phyloP scores from a whole-genome alignment of 2,888 invertebrate species.

The Drosophila differens region DNA sequence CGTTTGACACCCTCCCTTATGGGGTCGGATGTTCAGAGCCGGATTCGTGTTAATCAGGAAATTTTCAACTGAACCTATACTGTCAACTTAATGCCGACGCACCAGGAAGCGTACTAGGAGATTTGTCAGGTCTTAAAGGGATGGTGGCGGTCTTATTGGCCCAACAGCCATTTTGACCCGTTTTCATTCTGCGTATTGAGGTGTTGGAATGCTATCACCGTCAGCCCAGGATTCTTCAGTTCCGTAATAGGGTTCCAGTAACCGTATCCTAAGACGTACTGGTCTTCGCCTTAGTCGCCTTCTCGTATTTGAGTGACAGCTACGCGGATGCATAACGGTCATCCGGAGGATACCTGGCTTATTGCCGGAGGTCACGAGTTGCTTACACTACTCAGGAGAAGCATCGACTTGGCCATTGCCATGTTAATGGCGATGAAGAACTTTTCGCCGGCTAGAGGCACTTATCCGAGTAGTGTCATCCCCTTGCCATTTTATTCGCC shows the following conservation, averaged over 20 bases:
- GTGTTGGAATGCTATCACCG: not conserved
- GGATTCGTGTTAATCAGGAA: not conserved
- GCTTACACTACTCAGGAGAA: not conserved
- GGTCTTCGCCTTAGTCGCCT: not conserved
- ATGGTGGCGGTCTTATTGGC: too few species aligned
- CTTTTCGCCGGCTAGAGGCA: too few species aligned
- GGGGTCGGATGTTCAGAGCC: not conserved
- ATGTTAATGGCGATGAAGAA: not conserved
- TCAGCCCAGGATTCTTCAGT: not conserved
- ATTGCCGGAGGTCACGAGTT: not conserved
- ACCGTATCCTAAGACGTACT: not conserved
- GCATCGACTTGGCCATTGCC: not conserved
- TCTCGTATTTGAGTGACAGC: not conserved
- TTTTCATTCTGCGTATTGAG: not conserved
- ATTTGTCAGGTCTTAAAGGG: too few species aligned
- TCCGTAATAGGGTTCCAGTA: not conserved
- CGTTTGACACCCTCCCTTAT: not conserved
- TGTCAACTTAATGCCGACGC: too few species aligned
- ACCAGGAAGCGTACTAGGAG: too few species aligned
- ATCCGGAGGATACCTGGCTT: not conserved
- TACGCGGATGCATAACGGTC: not conserved
- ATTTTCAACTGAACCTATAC: too few species aligned
- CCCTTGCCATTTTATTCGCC: not conserved
- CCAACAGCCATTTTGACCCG: too few species aligned
- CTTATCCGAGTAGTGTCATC: not conserved